Percentiles rank a stretch among this genome's conserved stretches.
phyloP scores from a whole-genome alignment of 2,113 vertebrate genomes.

The Tachycineta bicolor region DNA sequence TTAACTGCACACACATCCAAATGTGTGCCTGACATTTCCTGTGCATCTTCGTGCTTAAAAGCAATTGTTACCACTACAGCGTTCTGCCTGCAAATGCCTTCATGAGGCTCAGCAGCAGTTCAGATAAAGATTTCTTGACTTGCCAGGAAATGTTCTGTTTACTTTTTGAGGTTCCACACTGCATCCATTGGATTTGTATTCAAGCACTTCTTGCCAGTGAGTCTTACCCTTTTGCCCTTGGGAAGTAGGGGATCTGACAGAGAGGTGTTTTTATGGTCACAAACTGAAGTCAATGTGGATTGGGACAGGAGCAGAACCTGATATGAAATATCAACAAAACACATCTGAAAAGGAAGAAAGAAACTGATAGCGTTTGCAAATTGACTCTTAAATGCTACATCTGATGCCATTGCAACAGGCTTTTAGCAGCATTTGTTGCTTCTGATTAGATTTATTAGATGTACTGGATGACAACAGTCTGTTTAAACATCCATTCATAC shows the following conservation, averaged over 20 bases:
- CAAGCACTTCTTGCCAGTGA: background rate
- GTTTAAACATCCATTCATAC: conserved; percentile 30
- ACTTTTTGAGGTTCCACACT: background rate
- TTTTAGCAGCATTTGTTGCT: conserved; percentile 20
- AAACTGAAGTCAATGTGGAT: background rate
- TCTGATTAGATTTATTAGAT: conserved; percentile 44
- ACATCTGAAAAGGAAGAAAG: background rate
- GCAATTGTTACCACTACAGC: background rate
- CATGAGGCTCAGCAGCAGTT: background rate
- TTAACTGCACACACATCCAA: background rate
- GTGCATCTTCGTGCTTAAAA: background rate
- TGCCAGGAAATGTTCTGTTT: background rate
- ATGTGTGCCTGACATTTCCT: background rate
- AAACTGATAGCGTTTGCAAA: background rate
- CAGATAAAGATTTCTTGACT: background rate
- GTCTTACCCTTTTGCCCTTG: background rate
- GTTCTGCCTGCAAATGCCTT: background rate
- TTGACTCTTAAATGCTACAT: background rate
- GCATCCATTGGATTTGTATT: background rate
- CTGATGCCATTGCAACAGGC: background rate
- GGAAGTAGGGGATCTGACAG: background rate
- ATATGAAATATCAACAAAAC: background rate
- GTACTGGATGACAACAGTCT: conserved; percentile 13
- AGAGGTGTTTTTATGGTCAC: background rate
- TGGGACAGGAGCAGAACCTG: background rate